phyloP scores from a whole-genome alignment of 2,888 invertebrate species.

The Philonicus albiceps region DNA sequence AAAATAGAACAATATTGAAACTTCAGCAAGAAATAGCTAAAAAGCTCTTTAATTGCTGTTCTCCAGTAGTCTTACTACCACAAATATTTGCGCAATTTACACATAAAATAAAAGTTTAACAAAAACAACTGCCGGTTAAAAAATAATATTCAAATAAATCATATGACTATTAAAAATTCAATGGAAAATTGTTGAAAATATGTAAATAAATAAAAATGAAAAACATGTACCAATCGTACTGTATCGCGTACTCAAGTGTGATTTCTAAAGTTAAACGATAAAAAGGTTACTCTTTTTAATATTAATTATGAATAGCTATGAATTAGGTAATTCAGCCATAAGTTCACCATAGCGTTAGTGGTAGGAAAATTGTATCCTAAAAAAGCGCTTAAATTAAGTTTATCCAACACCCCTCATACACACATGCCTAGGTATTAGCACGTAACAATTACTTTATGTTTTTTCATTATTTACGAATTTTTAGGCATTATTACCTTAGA shows the following conservation, averaged over 20 bases:
- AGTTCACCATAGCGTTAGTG: constrained; percentile 4
- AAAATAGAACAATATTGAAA: no score
- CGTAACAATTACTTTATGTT: background rate
- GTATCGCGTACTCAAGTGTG: constrained; percentile 18
- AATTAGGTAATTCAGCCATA: constrained; percentile 24
- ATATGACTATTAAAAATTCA: background rate
- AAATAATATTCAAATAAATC: background rate
- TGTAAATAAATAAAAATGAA: background rate
- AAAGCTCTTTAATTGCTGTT: no score
- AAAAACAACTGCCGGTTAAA: background rate
- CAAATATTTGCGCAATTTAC: background rate
- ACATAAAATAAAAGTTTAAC: background rate
- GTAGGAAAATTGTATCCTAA: background rate
- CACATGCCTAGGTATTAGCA: background rate
- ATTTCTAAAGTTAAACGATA: background rate
- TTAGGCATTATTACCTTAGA: background rate
- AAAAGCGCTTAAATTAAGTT: background rate
- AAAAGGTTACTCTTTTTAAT: background rate
- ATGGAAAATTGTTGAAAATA: background rate
- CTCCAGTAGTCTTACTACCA: no score
- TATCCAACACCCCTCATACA: background rate
- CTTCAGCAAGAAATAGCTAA: no score
- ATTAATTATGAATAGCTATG: background rate
- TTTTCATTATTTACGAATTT: background rate
- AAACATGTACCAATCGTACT: background rate